Evolutionary conservation across 2,797 vertebrate species (phyloP).

Genomic region (Falco peregrinus): DNA sequence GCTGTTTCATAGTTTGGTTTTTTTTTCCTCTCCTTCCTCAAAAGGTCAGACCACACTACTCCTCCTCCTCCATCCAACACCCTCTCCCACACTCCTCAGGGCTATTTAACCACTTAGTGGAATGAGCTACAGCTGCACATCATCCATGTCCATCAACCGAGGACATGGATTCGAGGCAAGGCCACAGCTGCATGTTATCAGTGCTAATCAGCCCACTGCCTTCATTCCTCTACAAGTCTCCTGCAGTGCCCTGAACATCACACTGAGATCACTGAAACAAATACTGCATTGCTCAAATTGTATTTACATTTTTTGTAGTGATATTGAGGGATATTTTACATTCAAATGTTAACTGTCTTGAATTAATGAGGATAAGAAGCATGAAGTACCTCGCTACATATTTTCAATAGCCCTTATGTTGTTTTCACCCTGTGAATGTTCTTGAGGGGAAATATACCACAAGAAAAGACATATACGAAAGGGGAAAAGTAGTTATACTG

Average conservation of each 20-base stretch:
- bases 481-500: not conserved
- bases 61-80: too few species aligned
- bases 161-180: too few species aligned
- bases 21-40: too few species aligned
- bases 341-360: constrained; percentile 16
- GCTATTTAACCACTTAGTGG: too few species aligned
- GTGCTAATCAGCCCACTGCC: too few species aligned
- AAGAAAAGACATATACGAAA: constrained; percentile 11
- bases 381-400: not conserved
- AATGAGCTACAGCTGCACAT: too few species aligned
- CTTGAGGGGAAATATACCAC: constrained; percentile 28
- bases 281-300: not conserved
- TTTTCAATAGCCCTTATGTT: constrained; percentile 48
- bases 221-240: too few species aligned
- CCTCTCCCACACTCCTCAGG: too few species aligned
- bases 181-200: too few species aligned
- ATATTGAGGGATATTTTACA: constrained; percentile 15
- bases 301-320: not conserved
- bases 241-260: not conserved
- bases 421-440: constrained; percentile 41
- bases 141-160: too few species aligned
- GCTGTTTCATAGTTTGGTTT: too few species aligned
- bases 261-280: not conserved
- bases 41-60: too few species aligned
- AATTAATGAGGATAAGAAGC: constrained; percentile 40